These are phyloP conservation scores for Carassius carassius DNA, from an alignment of 2,113 vertebrate species.

Conservation along the genomic window DNA sequence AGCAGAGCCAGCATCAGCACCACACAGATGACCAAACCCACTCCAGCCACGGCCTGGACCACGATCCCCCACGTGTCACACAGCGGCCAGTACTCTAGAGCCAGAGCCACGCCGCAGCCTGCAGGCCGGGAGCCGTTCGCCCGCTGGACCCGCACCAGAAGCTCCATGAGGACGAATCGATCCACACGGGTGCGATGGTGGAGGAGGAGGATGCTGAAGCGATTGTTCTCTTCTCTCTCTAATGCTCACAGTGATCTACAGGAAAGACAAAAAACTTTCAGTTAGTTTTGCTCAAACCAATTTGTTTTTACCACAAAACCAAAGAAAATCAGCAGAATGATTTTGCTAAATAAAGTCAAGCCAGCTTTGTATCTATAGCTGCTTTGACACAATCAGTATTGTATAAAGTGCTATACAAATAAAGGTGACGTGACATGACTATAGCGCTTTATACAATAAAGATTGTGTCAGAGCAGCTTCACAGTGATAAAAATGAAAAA, in stretches of 20 bases:
- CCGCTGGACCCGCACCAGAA: not conserved
- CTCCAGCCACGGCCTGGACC: not conserved
- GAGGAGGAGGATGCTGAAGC: too few relatives aligned
- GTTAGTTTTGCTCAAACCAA: not conserved
- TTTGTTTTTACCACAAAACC: too few relatives aligned
- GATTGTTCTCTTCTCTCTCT: not conserved
- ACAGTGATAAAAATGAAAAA: too few relatives aligned
- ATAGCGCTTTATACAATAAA: too few relatives aligned
- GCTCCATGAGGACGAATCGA: not conserved
- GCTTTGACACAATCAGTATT: too few relatives aligned
- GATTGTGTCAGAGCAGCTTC: too few relatives aligned
- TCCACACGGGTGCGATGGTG: too few relatives aligned
- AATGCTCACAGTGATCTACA: not conserved
- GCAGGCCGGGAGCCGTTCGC: not conserved
- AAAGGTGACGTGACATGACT: too few relatives aligned
- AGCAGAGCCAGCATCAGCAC: constrained; percentile 80
- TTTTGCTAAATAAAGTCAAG: too few relatives aligned
- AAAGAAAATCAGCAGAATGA: not conserved
- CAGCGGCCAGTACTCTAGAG: constrained; percentile 74
- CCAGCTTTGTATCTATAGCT: too few relatives aligned
- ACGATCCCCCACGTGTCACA: constrained; percentile 69
- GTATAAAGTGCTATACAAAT: too few relatives aligned
- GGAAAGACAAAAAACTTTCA: not conserved
- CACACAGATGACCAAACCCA: constrained; percentile 70
- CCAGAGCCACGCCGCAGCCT: constrained; percentile 45